Percentiles rank a stretch among this genome's conserved stretches.
Conservation (phyloP, 1,140 invertebrate species). For the Drosophila albomicans region DNA sequence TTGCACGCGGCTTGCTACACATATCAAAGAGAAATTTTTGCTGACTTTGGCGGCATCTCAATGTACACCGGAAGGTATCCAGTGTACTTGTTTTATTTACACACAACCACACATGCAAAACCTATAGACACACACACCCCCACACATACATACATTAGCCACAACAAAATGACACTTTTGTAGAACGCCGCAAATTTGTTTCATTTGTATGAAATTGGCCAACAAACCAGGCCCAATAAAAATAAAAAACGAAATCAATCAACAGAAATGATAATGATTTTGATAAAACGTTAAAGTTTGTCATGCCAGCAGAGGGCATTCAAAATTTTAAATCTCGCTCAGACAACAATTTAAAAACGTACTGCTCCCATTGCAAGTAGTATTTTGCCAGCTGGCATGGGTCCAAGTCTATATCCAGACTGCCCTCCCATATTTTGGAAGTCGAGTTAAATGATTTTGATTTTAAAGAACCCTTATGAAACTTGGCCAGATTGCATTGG, state of each 20-base stretch:
- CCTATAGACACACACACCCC: slow-evolving; percentile 8
- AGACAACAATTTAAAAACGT: slow-evolving; percentile 5
- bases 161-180: slow-evolving; percentile 60
- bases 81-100: slow-evolving; percentile 37
- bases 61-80: slow-evolving; percentile 1
- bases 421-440: slow-evolving; percentile 28
- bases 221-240: slow-evolving; percentile 37
- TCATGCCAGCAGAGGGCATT: slow-evolving; percentile 43
- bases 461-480: slow-evolving; percentile 49
- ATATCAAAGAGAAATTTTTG: slow-evolving; percentile 21
- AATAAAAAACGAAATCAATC: slow-evolving; percentile 19
- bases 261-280: slow-evolving; percentile 36
- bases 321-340: slow-evolving; percentile 25
- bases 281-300: slow-evolving; percentile 38
- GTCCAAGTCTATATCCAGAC: slow-evolving; percentile 45
- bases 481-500: slow-evolving; percentile 77
- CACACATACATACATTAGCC: slow-evolving; percentile 19
- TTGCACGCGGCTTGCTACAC: slow-evolving; percentile 47
- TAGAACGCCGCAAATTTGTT: slow-evolving; percentile 68
- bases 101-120: slow-evolving; percentile 10
- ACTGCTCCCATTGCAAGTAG: slow-evolving; percentile 16
- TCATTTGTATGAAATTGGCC: slow-evolving; percentile 65
- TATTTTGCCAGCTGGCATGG: slow-evolving; percentile 51
- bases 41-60: slow-evolving; percentile 15
- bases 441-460: slow-evolving; percentile 30